A percentile compares a stretch with the other conserved stretches of the same genome.
phyloP scores from a whole-genome alignment of 2,113 vertebrate species.

The Calyptomena viridis region DNA sequence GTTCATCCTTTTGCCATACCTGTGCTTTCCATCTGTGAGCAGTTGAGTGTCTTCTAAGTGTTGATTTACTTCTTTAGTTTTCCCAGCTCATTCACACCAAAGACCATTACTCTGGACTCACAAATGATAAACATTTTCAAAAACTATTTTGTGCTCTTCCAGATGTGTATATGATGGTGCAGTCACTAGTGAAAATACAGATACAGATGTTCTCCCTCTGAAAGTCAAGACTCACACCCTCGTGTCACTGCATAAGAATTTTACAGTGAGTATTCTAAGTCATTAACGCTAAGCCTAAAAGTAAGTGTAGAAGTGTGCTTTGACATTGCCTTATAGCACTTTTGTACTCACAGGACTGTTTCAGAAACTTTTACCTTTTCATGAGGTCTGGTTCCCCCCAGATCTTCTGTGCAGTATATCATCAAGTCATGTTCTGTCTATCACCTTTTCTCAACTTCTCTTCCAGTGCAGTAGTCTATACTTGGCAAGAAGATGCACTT shows the following conservation, averaged over 20 bases:
- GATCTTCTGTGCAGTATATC: not conserved
- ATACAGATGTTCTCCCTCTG: not conserved
- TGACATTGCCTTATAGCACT: not conserved
- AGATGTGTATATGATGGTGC: not conserved
- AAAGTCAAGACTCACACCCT: not conserved
- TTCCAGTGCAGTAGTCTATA: not conserved
- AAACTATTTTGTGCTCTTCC: not conserved
- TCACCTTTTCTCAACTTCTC: not conserved
- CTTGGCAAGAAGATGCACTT: not conserved
- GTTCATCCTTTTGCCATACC: not conserved
- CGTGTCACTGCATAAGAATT: not conserved
- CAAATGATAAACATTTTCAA: not conserved
- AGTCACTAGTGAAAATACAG: not conserved
- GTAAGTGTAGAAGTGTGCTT: not conserved
- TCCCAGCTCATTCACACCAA: not conserved
- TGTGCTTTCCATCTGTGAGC: not conserved
- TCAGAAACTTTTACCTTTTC: not conserved
- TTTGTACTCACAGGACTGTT: not conserved
- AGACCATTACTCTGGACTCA: not conserved
- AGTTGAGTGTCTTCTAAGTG: not conserved
- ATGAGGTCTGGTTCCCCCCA: not conserved
- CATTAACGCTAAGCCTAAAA: not conserved
- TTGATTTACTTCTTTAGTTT: not conserved
- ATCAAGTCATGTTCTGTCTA: not conserved
- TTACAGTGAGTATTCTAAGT: not conserved